Evolutionary conservation across 2,888 invertebrate genomes (phyloP).

Genomic region (Bombylius major): DNA sequence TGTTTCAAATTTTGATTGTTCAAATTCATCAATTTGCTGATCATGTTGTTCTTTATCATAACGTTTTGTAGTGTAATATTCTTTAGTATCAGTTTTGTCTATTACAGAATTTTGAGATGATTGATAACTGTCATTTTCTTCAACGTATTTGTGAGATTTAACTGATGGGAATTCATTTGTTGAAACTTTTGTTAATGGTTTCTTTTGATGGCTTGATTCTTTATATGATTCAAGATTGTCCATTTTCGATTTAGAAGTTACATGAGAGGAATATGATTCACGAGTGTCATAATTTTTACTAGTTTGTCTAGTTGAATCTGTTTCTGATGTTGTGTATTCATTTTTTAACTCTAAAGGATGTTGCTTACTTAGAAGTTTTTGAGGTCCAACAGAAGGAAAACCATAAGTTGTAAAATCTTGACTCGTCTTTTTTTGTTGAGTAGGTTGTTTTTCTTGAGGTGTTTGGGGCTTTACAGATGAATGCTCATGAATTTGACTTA

Average conservation of each 20-base stretch:
- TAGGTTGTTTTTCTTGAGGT: neutral
- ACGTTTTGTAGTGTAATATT: neutral
- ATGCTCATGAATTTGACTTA: conserved; percentile 1
- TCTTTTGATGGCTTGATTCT: neutral
- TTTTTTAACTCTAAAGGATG: neutral
- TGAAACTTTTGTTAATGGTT: conserved; percentile 18
- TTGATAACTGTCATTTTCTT: conserved; percentile 1
- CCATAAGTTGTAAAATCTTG: conserved; percentile 4
- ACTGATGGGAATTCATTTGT: conserved; percentile 29
- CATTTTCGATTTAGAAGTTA: neutral
- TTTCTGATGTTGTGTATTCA: neutral
- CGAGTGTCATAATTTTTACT: neutral
- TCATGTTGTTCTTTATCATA: neutral
- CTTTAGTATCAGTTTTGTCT: neutral
- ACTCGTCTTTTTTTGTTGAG: neutral
- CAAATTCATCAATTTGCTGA: conserved; percentile 6
- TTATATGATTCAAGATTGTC: neutral
- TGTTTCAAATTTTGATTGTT: conserved; percentile 7
- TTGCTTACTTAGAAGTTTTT: neutral
- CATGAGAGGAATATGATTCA: neutral
- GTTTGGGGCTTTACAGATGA: conserved; percentile 2
- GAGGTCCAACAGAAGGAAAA: conserved; percentile 1
- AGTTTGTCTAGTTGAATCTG: neutral
- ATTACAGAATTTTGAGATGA: conserved; percentile 15
- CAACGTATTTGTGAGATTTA: conserved; percentile 17